Evolutionary conservation across 53 echinoderm and acorn worm species (phyloP).

Genomic region (Antedon mediterranea): DNA sequence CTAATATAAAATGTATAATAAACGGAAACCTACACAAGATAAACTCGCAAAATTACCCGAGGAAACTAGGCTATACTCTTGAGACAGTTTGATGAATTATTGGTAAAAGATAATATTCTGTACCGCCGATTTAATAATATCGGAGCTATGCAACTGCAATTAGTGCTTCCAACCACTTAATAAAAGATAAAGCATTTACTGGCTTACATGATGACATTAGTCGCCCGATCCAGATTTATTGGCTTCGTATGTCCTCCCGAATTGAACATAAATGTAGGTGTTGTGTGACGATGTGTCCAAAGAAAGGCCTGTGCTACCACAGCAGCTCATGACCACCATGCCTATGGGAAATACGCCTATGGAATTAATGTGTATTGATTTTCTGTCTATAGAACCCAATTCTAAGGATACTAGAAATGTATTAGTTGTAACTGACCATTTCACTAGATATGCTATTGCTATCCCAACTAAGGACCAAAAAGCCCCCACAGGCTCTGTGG

Average conservation of each 20-base stretch:
- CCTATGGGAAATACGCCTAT: constrained; percentile 21
- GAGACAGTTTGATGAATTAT: constrained; percentile 11
- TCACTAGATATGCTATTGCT: constrained; percentile 34
- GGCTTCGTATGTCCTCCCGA: constrained; percentile 27
- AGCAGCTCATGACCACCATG: constrained; percentile 32
- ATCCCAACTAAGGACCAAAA: constrained; percentile 37
- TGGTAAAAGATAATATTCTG: not conserved
- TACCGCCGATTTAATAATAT: not conserved
- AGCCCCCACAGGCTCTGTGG: constrained; percentile 31
- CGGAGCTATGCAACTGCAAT: not conserved
- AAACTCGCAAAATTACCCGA: not conserved
- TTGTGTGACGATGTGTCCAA: constrained; percentile 20
- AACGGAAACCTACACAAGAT: not conserved
- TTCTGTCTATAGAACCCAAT: constrained; percentile 30
- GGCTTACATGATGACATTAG: constrained; percentile 38
- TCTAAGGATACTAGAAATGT: constrained; percentile 26
- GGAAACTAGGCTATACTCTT: constrained; percentile 3
- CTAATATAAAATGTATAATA: constrained; percentile 5
- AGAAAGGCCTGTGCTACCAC: constrained; percentile 13
- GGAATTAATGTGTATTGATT: constrained; percentile 38
- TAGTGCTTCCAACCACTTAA: constrained; percentile 26
- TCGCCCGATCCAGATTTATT: constrained; percentile 39
- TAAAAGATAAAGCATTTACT: constrained; percentile 9
- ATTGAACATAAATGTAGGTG: constrained; percentile 16
- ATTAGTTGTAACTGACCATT: constrained; percentile 40